Conservation (phyloP, 1,140 invertebrate species). For the Polypedilum pembai region DNA sequence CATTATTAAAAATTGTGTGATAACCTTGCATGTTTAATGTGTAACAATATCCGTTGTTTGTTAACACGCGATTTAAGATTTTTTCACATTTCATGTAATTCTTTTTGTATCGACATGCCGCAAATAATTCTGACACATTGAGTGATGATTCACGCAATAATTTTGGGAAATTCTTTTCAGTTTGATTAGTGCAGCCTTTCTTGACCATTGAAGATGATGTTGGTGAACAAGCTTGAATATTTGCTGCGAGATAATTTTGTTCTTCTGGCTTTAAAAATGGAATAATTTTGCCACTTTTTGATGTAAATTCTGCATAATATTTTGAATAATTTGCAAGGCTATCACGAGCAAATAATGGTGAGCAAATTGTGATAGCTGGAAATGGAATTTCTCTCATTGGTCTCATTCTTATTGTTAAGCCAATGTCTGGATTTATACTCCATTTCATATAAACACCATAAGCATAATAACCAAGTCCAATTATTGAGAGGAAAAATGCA, state of each 20-base stretch:
- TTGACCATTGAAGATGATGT: not conserved
- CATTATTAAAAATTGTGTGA: not conserved
- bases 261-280: not conserved
- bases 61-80: not conserved
- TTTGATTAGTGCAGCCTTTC: not conserved
- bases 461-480: not conserved
- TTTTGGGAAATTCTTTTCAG: not conserved
- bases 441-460: not conserved
- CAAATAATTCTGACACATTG: not conserved
- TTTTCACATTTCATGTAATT: slow-evolving; percentile 12
- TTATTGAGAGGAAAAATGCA: not conserved
- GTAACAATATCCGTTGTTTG: slow-evolving; percentile 8
- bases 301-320: not conserved
- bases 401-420: not conserved
- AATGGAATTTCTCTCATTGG: slow-evolving; percentile 17
- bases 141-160: not conserved
- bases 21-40: slow-evolving; percentile 18
- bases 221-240: not conserved
- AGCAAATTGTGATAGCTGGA: slow-evolving; percentile 1
- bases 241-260: not conserved
- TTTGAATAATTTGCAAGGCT: not conserved
- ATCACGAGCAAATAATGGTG: not conserved
- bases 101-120: not conserved
- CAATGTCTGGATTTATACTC: not conserved
- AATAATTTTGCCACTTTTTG: not conserved